These are phyloP conservation scores for Python bivittatus DNA, from an alignment of 2,113 vertebrate species.

Conservation along the genomic window DNA sequence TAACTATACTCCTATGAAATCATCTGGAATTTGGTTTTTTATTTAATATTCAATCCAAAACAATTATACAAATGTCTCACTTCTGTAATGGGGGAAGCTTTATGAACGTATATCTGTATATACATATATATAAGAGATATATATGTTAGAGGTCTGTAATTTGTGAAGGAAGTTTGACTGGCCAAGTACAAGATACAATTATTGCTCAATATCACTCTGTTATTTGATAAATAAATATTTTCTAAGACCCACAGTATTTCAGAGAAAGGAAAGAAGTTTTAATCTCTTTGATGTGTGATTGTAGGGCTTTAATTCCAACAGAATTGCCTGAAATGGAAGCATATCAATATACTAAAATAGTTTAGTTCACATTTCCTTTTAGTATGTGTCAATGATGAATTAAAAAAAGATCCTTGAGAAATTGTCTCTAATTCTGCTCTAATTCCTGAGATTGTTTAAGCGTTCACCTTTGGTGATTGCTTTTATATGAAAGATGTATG, in stretches of 20 bases:
- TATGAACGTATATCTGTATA: not conserved
- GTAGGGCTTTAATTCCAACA: not conserved
- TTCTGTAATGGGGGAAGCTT: not conserved
- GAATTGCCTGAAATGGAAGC: not conserved
- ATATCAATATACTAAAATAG: not conserved
- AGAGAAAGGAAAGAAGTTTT: not conserved
- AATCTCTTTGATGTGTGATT: not conserved
- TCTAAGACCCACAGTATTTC: not conserved
- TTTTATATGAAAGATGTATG: not conserved
- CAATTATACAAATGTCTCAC: not conserved
- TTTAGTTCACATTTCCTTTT: accelerated
- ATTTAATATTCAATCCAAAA: not conserved
- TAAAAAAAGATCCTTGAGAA: not conserved
- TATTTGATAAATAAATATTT: not conserved
- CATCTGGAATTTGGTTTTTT: not conserved
- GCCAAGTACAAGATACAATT: not conserved
- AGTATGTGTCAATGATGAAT: not conserved
- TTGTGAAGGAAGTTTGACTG: not conserved
- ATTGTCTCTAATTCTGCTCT: not conserved
- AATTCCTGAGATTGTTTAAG: not conserved
- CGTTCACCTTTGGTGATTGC: not conserved
- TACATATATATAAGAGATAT: not conserved
- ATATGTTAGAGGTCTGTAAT: not conserved
- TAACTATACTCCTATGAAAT: not conserved
- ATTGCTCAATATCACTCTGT: constrained; percentile 16